Evolutionary conservation across 2,888 invertebrate species (phyloP).

Genomic region (Lysandra bellargus): DNA sequence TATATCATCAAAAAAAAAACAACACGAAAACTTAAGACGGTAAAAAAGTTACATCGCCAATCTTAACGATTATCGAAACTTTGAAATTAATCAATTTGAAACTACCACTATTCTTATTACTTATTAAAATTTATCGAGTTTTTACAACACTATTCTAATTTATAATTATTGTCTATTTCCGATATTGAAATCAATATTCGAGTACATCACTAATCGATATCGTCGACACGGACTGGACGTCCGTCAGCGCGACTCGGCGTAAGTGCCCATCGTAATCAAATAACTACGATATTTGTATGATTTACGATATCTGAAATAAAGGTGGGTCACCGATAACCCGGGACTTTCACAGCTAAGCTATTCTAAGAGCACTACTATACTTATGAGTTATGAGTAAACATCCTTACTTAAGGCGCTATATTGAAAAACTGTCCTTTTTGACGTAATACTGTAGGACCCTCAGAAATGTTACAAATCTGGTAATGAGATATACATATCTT

Average conservation of each 20-base stretch:
- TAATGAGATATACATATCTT: too few relatives aligned
- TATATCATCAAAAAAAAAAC: not conserved
- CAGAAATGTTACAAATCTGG: too few relatives aligned
- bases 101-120: not conserved
- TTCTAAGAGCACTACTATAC: not conserved
- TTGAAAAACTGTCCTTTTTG: too few relatives aligned
- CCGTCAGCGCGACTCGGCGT: constrained; percentile 55
- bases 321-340: constrained; percentile 25
- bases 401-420: too few relatives aligned
- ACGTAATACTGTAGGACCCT: too few relatives aligned
- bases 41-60: too few relatives aligned
- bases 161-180: not conserved
- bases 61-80: too few relatives aligned
- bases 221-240: not conserved
- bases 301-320: constrained; percentile 36
- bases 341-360: constrained; percentile 1
- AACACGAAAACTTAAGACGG: not conserved
- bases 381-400: too few relatives aligned
- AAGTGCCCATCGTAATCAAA: constrained; percentile 69
- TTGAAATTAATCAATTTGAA: too few relatives aligned
- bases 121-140: not conserved
- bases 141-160: not conserved
- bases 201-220: not conserved
- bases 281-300: constrained; percentile 47
- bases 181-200: not conserved